Evolutionary conservation across 2,113 vertebrate species (phyloP), one percentile per base, ranked within the genome.

Genomic region (Drymodes brunneopygia): DNA sequence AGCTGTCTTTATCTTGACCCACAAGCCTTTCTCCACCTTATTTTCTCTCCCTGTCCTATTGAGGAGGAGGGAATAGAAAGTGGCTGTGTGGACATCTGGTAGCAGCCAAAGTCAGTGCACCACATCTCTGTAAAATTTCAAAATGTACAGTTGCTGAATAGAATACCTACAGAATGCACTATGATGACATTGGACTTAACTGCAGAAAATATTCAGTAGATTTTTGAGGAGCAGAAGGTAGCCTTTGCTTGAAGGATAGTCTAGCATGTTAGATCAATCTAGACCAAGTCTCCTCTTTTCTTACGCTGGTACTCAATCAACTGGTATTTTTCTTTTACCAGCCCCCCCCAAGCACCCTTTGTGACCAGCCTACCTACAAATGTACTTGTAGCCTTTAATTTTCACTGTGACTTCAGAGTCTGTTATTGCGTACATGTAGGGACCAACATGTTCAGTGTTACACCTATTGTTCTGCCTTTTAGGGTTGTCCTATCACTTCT

Each of bases 331-430:
- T 21, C 38, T 38, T 72, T 72, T 35, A 27, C 53, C 10, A 23
- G 42, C 23, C 3, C 5, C 0, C 1, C 3, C 11, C 0, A 4
- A 64, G 20, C 19, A 35, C 3, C 5, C 10, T 14, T 18, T 17
- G 3, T 16, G 23, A 38, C 20, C 23, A 29, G 12, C 31, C 67
- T 28, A 15, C 29, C 31, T 42, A n/a, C 28, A 40, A 56, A 40
- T n/a, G 13, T 61, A n/a, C 7, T 42, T 75, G 20, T 24, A 50
- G 21, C 7, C 33, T 71, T 85, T 38, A 31, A 9, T 79, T 79
- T 53, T 74, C 33, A 11, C 15, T 48, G 1, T 28, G 40, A 24
- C 28, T 66, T 71, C 7, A 19, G 10, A 31, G 16, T 69, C 31
- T 80, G n/a, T 54, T 50, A 10, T 25, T 47, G 18, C 3, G 2